Evolutionary conservation across 2,113 vertebrate genomes (phyloP).

Genomic region (Clarias batrachus): DNA sequence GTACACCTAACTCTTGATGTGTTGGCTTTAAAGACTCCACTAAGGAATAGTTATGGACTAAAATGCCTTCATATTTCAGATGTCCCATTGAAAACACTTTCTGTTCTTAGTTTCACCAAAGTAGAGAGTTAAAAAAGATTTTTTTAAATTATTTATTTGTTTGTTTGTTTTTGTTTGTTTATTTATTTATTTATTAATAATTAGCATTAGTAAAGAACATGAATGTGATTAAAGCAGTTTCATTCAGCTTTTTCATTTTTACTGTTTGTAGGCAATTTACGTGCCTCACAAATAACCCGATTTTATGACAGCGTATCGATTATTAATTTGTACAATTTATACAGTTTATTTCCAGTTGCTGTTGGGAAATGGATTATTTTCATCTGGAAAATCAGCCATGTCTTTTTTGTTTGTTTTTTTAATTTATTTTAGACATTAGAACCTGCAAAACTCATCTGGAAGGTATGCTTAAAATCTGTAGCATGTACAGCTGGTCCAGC

Average conservation of each 20-base stretch:
- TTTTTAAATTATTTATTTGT: background rate
- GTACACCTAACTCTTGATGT: constrained; percentile 25
- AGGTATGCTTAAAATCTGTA: constrained; percentile 51
- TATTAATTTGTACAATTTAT: constrained; percentile 13
- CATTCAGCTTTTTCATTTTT: background rate
- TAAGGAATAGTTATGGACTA: background rate
- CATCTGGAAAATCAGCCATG: background rate
- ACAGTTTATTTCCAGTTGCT: background rate
- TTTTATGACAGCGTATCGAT: background rate
- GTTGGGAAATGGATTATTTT: background rate
- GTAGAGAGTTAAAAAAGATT: background rate
- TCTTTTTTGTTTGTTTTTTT: background rate
- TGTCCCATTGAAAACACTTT: background rate
- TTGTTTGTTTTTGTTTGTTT: background rate
- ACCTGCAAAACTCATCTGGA: constrained; percentile 9
- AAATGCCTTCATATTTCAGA: background rate
- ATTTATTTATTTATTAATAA: too few species aligned
- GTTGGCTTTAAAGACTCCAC: background rate
- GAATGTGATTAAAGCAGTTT: background rate
- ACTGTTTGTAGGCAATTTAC: background rate
- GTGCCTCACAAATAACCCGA: background rate
- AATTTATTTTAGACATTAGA: constrained; percentile 23
- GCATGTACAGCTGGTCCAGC: constrained; percentile 59
- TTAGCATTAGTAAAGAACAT: background rate
- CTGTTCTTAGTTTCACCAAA: background rate